A percentile compares a stretch with the other conserved stretches of the same genome.
Conservation (phyloP, 2,888 invertebrate species). For the Drosophila falleni region DNA sequence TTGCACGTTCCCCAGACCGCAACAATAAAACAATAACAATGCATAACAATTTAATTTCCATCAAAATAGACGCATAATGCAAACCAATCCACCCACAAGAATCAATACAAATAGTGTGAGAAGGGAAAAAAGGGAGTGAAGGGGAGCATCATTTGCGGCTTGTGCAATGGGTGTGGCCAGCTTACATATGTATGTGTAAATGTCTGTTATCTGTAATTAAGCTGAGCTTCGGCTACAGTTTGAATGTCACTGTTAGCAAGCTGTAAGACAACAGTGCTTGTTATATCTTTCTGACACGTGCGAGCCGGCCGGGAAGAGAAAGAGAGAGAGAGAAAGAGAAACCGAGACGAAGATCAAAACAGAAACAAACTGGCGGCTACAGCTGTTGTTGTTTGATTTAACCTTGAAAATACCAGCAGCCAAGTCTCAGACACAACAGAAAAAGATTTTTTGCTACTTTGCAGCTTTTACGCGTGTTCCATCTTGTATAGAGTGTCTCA, state of each 20-base stretch:
- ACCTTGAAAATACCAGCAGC: conserved; percentile 48
- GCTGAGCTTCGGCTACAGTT: conserved; percentile 34
- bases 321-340: background rate
- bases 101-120: conserved; percentile 5
- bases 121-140: background rate
- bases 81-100: conserved; percentile 45
- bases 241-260: conserved; percentile 10
- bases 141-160: conserved; percentile 18
- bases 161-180: conserved; percentile 50
- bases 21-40: conserved; percentile 53
- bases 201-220: conserved; percentile 9
- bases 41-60: conserved; percentile 75
- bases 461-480: conserved; percentile 51
- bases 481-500: conserved; percentile 38
- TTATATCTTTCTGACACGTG: conserved; percentile 41
- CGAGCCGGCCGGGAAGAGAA: conserved; percentile 23
- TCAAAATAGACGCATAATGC: conserved; percentile 58
- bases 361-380: conserved; percentile 40
- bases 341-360: conserved; percentile 19
- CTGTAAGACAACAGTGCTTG: conserved; percentile 1
- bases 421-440: conserved; percentile 24
- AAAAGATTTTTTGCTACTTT: conserved; percentile 33
- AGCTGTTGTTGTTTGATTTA: conserved; percentile 63
- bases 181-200: conserved; percentile 5
- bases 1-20: conserved; percentile 68